Evolutionary conservation across 2,797 vertebrate genomes (phyloP), one percentile per base, ranked within the genome.

Genomic region (Chloroceryle amazona): DNA sequence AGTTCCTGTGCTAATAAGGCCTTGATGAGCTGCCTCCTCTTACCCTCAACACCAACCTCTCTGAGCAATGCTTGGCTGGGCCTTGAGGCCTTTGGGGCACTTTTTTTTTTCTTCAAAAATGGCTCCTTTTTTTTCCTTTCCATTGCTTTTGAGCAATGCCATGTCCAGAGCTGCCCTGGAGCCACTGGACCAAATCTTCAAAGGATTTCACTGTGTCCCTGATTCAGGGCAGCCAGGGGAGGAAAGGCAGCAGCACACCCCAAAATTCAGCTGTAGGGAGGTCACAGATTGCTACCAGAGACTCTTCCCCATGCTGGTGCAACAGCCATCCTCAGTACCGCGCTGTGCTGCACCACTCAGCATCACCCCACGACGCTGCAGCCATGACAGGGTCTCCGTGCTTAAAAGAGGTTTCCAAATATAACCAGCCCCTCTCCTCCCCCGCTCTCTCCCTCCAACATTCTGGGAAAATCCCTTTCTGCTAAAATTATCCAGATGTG

Each of bases 401-500:
- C 82, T 90, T 89, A 78, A 76, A 94, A 93, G 81, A 78, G 35
- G 15, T 76, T 92, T 97, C 92, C 84, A 89, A 86, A 92, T 73
- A 95, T 91, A 92, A 87, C 87, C 91, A 94, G 54, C 37, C 76
- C 74, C 67, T 94, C 2, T 5, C 75, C 67, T 74, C 39, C 70
- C 44, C 79, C 70, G 14, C 49, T 79, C 62, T 66, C 86, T 51
- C 61, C 42, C 62, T 93, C 51, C 63, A 78, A 70, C 93, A 93
- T 93, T 93, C 92, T 96, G 93, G 95, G 94, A 96, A 96, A 96
- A 97, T 96, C 94, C 95, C 91, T 93, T 96, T 96, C 96, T 96
- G 96, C 60, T 97, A 94, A 91, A 97, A 95, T 96, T 86, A 93
- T 95, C 96, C 94, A 97, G 94, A 97, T 97, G 96, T 95, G 90